Evolutionary conservation across 1,140 invertebrate species (phyloP), one percentile per base, ranked within the genome.

Genomic region (Oncopodura yosiiana): DNA sequence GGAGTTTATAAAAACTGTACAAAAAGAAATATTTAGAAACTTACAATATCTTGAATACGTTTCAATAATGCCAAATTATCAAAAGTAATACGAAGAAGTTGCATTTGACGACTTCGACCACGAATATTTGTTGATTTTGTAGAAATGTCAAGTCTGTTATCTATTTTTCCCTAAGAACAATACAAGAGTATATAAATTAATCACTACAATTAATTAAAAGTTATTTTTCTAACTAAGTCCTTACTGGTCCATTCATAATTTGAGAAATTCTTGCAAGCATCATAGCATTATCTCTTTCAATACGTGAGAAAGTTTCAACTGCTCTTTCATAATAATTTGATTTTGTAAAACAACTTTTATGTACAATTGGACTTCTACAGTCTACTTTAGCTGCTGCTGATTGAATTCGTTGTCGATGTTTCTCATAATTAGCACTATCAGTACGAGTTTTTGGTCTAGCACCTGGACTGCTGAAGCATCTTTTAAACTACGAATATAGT

Each of bases 241-340:
- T 8, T 41, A 58, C 60, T 26, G 37, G 21, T 44, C 57, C 50
- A 30, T 57, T 29, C 46, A 63, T 53, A 24, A 63, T 59, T 12
- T 26, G n/a, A 16, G 61, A 53, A 27, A 63, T 55, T 2, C 53
- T 44, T 14, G 32, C 49, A 11, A 59, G 21, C 56, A 63, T 59
- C n/a, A 51, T 44, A 3, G 61, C 57, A 54, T 63, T 63, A 32
- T 63, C 61, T 23, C 54, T 24, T 26, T 63, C 61, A 39, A 63
- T 63, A 27, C 58, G 30, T 26, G 53, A 30, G 41, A 60, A 63
- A n/a, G 36, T 37, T 0, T 49, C 50, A 3, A 63, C 12, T 3
- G 32, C 21, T 14, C 51, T 43, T 30, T 60, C 56, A 43, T 51
- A 63, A 16, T 18, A 27, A 16, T 55, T 34, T 6, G 52, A 32